Evolutionary conservation across 2,113 vertebrate genomes (phyloP), one percentile per base, ranked within the genome.

Genomic region (Phylloscopus trochiloides): DNA sequence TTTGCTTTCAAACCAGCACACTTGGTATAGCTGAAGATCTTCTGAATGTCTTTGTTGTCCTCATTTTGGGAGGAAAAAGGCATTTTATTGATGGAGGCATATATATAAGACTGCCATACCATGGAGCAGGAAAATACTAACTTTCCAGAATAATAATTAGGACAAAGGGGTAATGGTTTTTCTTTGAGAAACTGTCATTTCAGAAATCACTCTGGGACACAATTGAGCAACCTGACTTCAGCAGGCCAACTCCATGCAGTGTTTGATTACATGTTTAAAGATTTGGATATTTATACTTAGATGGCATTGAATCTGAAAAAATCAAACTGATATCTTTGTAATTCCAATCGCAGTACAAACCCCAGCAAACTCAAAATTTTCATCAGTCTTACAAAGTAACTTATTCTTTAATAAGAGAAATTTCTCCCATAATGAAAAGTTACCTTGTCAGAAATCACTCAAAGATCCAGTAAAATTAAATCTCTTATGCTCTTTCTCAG

Each of bases 191-290:
- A 32, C 5, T 11, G 10, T 15, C 1, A 36, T 79, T 86, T 80
- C 24, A 55, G 51, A 74, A 87, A 40, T 61, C 12, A 28, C 12
- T 61, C 29, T 31, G 40, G 31, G 36, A 59, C 40, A 57, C 9
- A n/a, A 9, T 4, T 31, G 14, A 66, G 59, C 22, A 25, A 47
- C 24, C 12, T 26, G 29, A 17, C 6, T 57, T 90, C 61, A 28
- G 17, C 2, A 3, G 47, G 9, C 20, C 32, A 79, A 1, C 48
- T 43, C 45, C 29, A 38, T 1, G 0, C 26, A 55, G 17, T 19
- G 24, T n/a, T 80, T 68, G 65, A 71, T 59, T 58, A 14, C 3
- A 3, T 8, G 5, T 42, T 63, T 59, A 63, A 83, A 7, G 19
- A 68, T 43, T 29, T 71, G 38, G 17, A 29, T 80, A 12, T 43